Evolutionary conservation across 2,797 vertebrate genomes (phyloP), one percentile per base, ranked within the genome.

Genomic region (Selene dorsalis): DNA sequence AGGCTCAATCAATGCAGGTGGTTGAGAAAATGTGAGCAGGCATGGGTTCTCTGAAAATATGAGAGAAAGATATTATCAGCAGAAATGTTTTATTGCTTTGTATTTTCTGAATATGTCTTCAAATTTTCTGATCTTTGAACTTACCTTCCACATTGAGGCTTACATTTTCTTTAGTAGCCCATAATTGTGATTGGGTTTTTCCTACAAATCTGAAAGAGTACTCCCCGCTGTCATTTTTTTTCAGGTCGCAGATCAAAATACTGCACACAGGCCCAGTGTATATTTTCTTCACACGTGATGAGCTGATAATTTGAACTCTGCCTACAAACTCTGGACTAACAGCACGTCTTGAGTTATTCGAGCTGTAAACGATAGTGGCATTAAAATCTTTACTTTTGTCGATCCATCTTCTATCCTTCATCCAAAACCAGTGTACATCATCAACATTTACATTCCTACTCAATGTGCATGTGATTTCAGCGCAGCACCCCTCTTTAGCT

Each of bases 401-500:
- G n/a, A 0, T 0, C 50, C 30, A 93, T 0, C 0, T 0, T 38
- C 61, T 0, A 73, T 94, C 26, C 58, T 94, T 94, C n/a, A 93
- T 63, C 94, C 94, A 94, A 53, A 91, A 84, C 77, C 88, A 89
- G 20, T 35, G 0, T 2, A 35, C 9, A 2, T 0, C 0, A 0
- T 0, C 0, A 20, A 0, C 0, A 1, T 0, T 0, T 0, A 1
- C 0, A 0, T 0, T 0, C 0, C 0, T 0, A 7, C 0, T 0
- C 28, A 57, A 1, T 0, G 0, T 2, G 32, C 92, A 94, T 20
- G 30, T 4, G 3, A 95, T 91, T 80, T 83, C 85, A 62, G 86
- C 4, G 66, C 92, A 94, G 39, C 92, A 93, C 0, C 93, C 93
- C 48, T 91, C 93, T 4, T 0, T 3, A 12, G 28, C 74, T 3